A percentile compares a stretch with the other conserved stretches of the same genome.
Conservation (phyloP, 2,888 invertebrate species). For the Conus canariensis region DNA sequence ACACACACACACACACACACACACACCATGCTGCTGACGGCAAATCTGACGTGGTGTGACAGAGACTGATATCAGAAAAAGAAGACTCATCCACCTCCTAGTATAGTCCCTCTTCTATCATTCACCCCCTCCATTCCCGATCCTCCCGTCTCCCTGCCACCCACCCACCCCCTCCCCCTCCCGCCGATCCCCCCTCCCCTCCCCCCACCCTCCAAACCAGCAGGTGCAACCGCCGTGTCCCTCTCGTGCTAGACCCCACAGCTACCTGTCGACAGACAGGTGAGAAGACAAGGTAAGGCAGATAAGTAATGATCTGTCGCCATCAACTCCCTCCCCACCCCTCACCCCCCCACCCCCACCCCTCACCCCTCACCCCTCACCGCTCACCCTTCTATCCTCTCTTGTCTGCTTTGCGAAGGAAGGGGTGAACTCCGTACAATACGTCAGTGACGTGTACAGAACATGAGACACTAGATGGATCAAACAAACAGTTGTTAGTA, state of each 20-base stretch:
- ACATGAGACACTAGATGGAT: too few species aligned
- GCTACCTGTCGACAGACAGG: not conserved
- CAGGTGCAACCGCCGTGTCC: not conserved
- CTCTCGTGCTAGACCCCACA: not conserved
- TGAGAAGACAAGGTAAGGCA: not conserved
- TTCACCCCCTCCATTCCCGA: not conserved
- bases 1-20: slow-evolving; percentile 4
- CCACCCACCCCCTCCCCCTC: not conserved
- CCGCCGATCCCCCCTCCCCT: not conserved
- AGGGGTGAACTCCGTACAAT: too few species aligned
- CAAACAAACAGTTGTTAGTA: too few species aligned
- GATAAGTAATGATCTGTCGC: not conserved
- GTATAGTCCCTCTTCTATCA: too few species aligned
- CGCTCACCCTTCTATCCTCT: not conserved
- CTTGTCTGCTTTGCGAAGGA: too few species aligned
- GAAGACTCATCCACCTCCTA: too few species aligned
- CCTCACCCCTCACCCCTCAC: not conserved
- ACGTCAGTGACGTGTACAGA: too few species aligned
- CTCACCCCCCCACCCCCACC: not conserved
- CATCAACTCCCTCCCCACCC: not conserved
- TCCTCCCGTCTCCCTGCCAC: not conserved
- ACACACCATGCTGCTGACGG: not conserved
- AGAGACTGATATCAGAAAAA: too few species aligned
- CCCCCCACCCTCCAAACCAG: not conserved
- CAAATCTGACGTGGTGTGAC: too few species aligned